These are phyloP conservation scores for Rhinichthys osculus DNA, from an alignment of 2,797 vertebrate genomes.

Conservation along the genomic window DNA sequence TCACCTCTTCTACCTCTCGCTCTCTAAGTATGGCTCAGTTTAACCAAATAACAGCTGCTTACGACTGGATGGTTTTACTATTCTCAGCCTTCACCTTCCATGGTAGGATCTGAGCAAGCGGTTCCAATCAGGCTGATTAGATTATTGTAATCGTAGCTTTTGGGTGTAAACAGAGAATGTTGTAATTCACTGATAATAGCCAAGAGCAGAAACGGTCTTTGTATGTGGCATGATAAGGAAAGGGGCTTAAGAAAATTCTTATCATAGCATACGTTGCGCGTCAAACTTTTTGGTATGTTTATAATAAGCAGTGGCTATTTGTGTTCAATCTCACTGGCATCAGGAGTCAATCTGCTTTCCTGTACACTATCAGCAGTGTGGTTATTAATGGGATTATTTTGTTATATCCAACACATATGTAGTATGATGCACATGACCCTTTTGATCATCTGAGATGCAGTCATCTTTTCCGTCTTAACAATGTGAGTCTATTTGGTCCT, in stretches of 20 bases:
- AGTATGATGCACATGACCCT: neutral
- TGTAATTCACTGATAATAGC: slow-evolving; percentile 34
- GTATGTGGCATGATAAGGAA: slow-evolving; percentile 42
- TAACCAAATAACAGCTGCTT: slow-evolving; percentile 27
- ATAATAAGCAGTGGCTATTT: slow-evolving; percentile 5
- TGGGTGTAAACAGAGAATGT: slow-evolving; percentile 27
- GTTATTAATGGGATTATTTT: slow-evolving; percentile 22
- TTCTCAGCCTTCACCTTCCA: slow-evolving; percentile 11
- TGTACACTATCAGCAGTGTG: neutral
- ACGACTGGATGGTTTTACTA: slow-evolving; percentile 11
- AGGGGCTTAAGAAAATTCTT: slow-evolving; percentile 46
- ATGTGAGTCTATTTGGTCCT: neutral
- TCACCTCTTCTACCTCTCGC: slow-evolving; percentile 8
- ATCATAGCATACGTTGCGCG: slow-evolving; percentile 32
- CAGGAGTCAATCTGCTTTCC: neutral
- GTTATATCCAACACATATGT: neutral
- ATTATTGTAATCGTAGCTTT: slow-evolving; percentile 24
- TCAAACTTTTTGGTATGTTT: slow-evolving; percentile 18
- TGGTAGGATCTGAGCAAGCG: slow-evolving; percentile 6
- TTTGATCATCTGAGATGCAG: slow-evolving; percentile 15
- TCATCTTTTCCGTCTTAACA: neutral
- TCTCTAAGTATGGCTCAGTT: slow-evolving; percentile 11
- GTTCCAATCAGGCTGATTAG: slow-evolving; percentile 32
- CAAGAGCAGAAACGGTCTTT: slow-evolving; percentile 40
- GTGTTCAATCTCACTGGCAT: neutral